Conservation (phyloP, 2,797 vertebrate species). For the Gobio occitaniae region DNA sequence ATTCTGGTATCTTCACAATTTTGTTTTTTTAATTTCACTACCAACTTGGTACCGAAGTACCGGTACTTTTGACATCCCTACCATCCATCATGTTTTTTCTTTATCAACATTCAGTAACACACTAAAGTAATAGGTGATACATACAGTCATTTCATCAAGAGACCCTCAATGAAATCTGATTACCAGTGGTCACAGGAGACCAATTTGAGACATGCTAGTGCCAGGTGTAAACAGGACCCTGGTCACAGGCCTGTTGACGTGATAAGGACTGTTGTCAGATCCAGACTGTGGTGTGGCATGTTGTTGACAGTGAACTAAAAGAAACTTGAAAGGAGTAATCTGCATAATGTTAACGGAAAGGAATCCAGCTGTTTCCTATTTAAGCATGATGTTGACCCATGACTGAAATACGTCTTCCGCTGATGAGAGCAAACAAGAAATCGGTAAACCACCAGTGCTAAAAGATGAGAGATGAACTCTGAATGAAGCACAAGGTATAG, state of each 20-base stretch:
- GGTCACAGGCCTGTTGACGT: background rate
- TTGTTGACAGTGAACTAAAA: conserved; percentile 7
- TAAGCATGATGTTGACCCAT: conserved; percentile 5
- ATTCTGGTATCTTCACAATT: too few relatives aligned
- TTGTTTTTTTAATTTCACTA: too few relatives aligned
- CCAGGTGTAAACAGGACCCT: background rate
- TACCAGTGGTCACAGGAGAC: conserved; percentile 1
- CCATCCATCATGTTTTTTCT: background rate
- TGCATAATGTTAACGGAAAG: conserved; percentile 3
- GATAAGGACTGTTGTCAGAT: conserved; percentile 43
- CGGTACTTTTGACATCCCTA: too few relatives aligned
- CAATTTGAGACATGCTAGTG: background rate
- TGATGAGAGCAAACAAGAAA: background rate
- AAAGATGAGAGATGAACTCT: background rate
- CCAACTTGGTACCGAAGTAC: too few relatives aligned
- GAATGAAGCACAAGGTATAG: background rate
- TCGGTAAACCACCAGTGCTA: background rate
- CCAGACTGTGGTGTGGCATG: background rate
- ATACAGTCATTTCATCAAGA: background rate
- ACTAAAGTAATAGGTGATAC: background rate
- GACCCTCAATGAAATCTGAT: background rate
- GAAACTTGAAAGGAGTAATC: conserved; percentile 17
- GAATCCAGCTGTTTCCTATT: background rate
- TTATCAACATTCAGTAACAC: background rate
- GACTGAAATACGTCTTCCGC: background rate